Evolutionary conservation across 2,797 vertebrate species (phyloP).

Genomic region (Perodicticus potto): DNA sequence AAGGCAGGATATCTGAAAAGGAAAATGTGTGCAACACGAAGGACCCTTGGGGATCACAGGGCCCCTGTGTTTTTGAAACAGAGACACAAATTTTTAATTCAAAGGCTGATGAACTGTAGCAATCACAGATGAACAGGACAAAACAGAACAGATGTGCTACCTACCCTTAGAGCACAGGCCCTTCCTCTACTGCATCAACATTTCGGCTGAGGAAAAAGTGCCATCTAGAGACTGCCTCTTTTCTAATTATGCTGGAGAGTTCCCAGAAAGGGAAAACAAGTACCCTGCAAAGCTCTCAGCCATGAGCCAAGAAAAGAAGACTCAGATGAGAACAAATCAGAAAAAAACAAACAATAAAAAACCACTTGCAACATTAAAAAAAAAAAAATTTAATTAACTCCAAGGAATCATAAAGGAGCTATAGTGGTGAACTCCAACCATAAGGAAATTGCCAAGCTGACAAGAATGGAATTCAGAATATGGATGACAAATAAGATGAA

Average conservation of each 20-base stretch:
- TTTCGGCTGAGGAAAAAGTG: background rate
- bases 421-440: background rate
- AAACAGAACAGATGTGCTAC: background rate
- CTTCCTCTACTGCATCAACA: background rate
- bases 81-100: background rate
- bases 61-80: background rate
- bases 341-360: background rate
- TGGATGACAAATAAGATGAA: background rate
- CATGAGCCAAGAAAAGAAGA: background rate
- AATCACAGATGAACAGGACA: background rate
- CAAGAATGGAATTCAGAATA: background rate
- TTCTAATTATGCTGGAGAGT: background rate
- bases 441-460: background rate
- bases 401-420: background rate
- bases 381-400: background rate
- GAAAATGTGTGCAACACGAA: background rate
- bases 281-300: background rate
- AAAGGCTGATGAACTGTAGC: background rate
- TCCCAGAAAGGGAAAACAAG: background rate
- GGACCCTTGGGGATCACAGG: fast-evolving
- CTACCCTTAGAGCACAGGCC: background rate
- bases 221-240: background rate
- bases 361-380: background rate
- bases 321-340: background rate
- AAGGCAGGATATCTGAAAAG: background rate